Evolutionary conservation across 2,797 vertebrate species (phyloP).

Genomic region (Gymnocypris eckloni): DNA sequence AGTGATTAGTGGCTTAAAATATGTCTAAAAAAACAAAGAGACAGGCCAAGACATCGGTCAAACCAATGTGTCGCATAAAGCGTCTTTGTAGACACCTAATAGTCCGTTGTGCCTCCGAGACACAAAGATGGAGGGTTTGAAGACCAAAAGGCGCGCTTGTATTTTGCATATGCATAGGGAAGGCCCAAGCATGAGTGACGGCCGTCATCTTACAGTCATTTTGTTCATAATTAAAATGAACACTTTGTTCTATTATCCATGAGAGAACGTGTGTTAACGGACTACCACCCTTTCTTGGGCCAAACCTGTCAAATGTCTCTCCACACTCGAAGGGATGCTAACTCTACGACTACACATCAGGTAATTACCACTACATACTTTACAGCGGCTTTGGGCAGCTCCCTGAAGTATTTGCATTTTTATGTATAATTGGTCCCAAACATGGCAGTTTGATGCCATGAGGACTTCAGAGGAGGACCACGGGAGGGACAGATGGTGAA

Average conservation of each 20-base stretch:
- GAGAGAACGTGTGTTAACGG: slow-evolving; percentile 77
- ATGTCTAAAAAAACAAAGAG: slow-evolving; percentile 43
- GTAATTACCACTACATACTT: slow-evolving; percentile 79
- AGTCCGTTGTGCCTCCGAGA: slow-evolving; percentile 82
- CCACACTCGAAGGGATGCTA: slow-evolving; percentile 69
- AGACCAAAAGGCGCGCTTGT: slow-evolving; percentile 65
- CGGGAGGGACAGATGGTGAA: slow-evolving; percentile 63
- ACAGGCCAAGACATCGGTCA: slow-evolving; percentile 67
- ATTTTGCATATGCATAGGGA: slow-evolving; percentile 79
- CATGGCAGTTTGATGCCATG: slow-evolving; percentile 71
- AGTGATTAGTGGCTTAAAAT: slow-evolving; percentile 69
- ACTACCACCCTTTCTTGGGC: slow-evolving; percentile 66
- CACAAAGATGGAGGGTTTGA: slow-evolving; percentile 71
- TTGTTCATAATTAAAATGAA: slow-evolving; percentile 86
- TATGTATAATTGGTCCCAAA: slow-evolving; percentile 77
- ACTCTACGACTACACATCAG: slow-evolving; percentile 68
- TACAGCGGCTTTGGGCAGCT: slow-evolving; percentile 55
- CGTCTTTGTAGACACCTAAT: slow-evolving; percentile 71
- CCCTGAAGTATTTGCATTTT: slow-evolving; percentile 68
- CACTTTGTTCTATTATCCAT: slow-evolving; percentile 85
- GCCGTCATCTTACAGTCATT: slow-evolving; percentile 77
- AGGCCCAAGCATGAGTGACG: slow-evolving; percentile 42
- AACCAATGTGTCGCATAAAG: slow-evolving; percentile 70
- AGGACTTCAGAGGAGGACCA: slow-evolving; percentile 64
- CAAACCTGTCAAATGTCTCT: slow-evolving; percentile 69